Evolutionary conservation across 1,140 invertebrate species (phyloP), one percentile per base, ranked within the genome.

Genomic region (Lepidurus apus): DNA sequence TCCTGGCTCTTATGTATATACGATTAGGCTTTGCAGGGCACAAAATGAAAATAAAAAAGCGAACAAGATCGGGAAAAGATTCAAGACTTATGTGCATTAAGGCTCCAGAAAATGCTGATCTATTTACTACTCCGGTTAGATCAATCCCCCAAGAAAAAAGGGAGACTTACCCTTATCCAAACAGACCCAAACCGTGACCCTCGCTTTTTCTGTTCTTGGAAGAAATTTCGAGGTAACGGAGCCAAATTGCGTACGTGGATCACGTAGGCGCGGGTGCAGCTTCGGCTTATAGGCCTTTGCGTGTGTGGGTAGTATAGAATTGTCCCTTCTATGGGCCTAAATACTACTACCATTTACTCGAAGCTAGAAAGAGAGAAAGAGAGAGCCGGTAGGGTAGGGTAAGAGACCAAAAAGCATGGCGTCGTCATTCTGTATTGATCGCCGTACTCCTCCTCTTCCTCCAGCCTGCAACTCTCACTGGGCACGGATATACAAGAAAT

Each of bases 291-390:
- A 65, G 53, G 53, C 53, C 53, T 65, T 65, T 21, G 53, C 53
- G 53, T 65, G 53, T 65, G 53, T 65, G 21, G 53, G 53, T 65
- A n/a, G 53, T 65, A 65, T 65, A 65, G 53, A 65, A 65, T 65
- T 21, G 53, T 65, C 53, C 53, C 53, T 65, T 65, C 53, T 65
- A 65, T 17, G 53, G 53, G 13, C 53, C 53, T 65, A 65, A 65
- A 65, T 65, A 65, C 53, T 65, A 65, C 17, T 65, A 65, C 53
- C 53, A 65, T 65, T 65, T 65, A 65, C 53, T 65, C 1, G 53
- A 65, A 65, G 53, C n/a, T 21, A 65, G 17, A 21, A 17, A n/a
- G 53, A 65, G 53, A 65, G 13, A 65, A 65, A 65, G 53, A 65
- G 21, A 65, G 21, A 65, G 26, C 6, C n/a, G 21, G 53, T 7